phyloP scores from a whole-genome alignment of 2,113 vertebrate species.

The Rhynchopsitta pachyrhyncha region DNA sequence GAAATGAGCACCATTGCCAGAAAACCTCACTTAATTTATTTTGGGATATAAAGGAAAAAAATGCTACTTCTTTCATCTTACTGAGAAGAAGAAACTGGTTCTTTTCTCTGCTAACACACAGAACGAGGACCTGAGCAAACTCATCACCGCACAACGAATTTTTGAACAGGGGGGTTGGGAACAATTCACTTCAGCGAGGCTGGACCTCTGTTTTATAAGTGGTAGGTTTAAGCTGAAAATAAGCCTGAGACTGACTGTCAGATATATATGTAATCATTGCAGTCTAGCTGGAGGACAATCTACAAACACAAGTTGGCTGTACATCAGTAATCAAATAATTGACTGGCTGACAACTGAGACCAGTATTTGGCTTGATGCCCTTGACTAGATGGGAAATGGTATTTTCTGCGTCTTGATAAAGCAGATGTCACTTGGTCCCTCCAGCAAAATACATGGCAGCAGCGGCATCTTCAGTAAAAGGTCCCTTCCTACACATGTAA shows the following conservation, averaged over 20 bases:
- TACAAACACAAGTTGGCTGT: slow-evolving; percentile 13
- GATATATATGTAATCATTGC: slow-evolving; percentile 3
- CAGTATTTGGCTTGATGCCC: slow-evolving; percentile 22
- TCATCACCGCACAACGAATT: not conserved
- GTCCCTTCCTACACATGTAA: not conserved
- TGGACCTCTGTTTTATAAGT: not conserved
- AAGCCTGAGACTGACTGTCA: not conserved
- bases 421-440: slow-evolving; percentile 41
- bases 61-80: not conserved
- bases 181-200: not conserved
- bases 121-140: not conserved
- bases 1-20: not conserved
- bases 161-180: not conserved
- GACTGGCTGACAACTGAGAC: slow-evolving; percentile 33
- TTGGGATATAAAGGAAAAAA: not conserved
- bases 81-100: not conserved
- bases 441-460: slow-evolving; percentile 8
- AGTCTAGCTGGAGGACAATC: not conserved
- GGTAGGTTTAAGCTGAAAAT: slow-evolving; percentile 6
- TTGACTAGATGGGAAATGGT: slow-evolving; percentile 9
- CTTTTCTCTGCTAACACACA: not conserved
- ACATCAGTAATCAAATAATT: slow-evolving; percentile 44
- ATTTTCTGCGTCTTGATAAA: slow-evolving; percentile 40
- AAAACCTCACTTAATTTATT: not conserved
- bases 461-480: not conserved